Base-by-base conservation (phyloP, 1,140 invertebrate species). In the Riptortus pedestris region DNA sequence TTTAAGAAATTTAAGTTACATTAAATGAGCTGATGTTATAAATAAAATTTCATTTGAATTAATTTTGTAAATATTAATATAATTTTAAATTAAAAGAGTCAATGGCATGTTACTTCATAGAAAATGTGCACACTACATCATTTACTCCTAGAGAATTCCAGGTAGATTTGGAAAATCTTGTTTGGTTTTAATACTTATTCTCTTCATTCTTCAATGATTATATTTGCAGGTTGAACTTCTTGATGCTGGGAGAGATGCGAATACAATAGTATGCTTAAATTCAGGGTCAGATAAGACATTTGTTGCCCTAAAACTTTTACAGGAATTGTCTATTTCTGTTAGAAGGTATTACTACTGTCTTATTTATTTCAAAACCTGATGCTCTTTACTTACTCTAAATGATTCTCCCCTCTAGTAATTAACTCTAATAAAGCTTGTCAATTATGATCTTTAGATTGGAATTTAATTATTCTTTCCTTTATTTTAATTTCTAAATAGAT, bases 241-340 rank as follows among this genome's bases (percentile, higher is more conserved):
- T 64, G 86, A 92, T 71, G 79, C 83, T 28, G 87, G 89, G 0
- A 83, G 83, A 69, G 78, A 86, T 66, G 80, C 80, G 61, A 92
- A 96, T 74, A 87, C 87, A 16, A 90, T 96, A 67, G 81, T 92
- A 58, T 92, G 88, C 73, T 78, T 95, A 47, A 86, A 85, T 51
- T 89, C 88, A 67, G 83, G 82, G 57, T 79, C 83, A 18, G 90
- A 91, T 47, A 93, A 93, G 77, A 85, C 88, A 29, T 96, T 94
- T 74, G 86, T 96, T 68, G 84, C 87, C 7, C 82, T 93, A 9
- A 89, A 95, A 81, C 76, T 96, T 16, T 84, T 96, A 48, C 89
- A 92, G 77, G 85, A 87, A 72, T 73, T 82, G 62, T 79, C 82
- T 1, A 77, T 78, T 67, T 73, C 78, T 69, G 76, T 83, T 69